Evolutionary conservation across 1,140 invertebrate genomes (phyloP).

Genomic region (Micrasema longulum): DNA sequence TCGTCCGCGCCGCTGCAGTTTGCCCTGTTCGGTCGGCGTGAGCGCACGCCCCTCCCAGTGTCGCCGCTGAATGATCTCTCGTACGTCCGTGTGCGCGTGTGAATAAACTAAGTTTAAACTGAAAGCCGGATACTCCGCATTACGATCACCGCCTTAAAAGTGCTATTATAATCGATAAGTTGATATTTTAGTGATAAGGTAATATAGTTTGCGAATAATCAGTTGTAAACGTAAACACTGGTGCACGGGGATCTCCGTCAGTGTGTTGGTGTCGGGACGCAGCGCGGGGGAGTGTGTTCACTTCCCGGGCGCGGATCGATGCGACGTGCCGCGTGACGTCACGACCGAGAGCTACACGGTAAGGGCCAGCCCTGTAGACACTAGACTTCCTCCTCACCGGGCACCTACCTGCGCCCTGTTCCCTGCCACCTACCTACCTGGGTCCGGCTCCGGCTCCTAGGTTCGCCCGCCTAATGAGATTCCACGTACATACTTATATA

Average conservation of each 20-base stretch:
- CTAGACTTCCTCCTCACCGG: not conserved
- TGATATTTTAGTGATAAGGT: constrained; percentile 7
- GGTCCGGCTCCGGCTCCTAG: not conserved
- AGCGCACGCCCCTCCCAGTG: constrained; percentile 15
- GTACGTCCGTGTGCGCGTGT: constrained; percentile 38
- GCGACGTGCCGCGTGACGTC: constrained; percentile 35
- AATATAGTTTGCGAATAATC: not conserved
- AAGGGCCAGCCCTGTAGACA: constrained; percentile 15
- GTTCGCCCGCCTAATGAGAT: not conserved
- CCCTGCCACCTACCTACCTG: not conserved
- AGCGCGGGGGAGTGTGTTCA: constrained; percentile 18
- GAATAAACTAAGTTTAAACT: constrained; percentile 19
- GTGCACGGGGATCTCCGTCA: constrained; percentile 14
- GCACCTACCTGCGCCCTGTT: constrained; percentile 17
- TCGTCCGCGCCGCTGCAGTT: constrained; percentile 42
- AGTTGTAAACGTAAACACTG: constrained; percentile 20
- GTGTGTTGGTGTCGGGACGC: not conserved
- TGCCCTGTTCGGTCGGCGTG: constrained; percentile 14
- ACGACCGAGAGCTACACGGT: constrained; percentile 25
- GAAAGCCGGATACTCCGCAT: not conserved
- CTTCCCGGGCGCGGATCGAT: constrained; percentile 37
- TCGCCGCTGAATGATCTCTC: constrained; percentile 27
- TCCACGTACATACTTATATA: too few relatives aligned
- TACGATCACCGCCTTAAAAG: constrained; percentile 36
- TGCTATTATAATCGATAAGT: constrained; percentile 37